phyloP scores from a whole-genome alignment of 2,888 invertebrate species.

The Yponomeuta plumbellus region DNA sequence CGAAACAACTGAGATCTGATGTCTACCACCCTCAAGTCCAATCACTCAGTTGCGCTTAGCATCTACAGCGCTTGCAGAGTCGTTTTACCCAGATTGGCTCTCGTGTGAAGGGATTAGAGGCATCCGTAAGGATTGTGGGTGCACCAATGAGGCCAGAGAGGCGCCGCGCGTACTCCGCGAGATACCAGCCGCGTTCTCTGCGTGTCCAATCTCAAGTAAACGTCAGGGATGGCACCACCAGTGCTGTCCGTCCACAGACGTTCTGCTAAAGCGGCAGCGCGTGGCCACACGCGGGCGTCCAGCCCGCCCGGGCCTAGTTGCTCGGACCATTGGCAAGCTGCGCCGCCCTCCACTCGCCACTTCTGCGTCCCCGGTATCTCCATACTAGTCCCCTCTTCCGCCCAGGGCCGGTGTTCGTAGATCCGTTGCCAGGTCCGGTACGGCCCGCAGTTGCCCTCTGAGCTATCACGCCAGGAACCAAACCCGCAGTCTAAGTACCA shows the following conservation, averaged over 20 bases:
- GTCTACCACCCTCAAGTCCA: not conserved
- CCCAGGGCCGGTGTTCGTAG: slow-evolving; percentile 89
- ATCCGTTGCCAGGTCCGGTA: slow-evolving; percentile 92
- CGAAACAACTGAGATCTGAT: not conserved
- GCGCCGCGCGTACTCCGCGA: slow-evolving; percentile 80
- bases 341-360: slow-evolving; percentile 81
- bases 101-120: slow-evolving; percentile 53
- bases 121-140: slow-evolving; percentile 85
- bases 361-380: slow-evolving; percentile 47
- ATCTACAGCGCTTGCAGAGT: not conserved
- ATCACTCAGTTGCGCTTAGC: slow-evolving; percentile 4
- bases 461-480: slow-evolving; percentile 89
- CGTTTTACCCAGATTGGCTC: not conserved
- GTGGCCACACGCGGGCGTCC: slow-evolving; percentile 89
- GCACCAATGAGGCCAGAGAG: slow-evolving; percentile 87
- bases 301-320: slow-evolving; percentile 84
- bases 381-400: slow-evolving; percentile 65
- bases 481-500: slow-evolving; percentile 94
- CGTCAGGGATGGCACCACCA: slow-evolving; percentile 71
- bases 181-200: slow-evolving; percentile 79
- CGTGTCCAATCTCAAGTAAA: slow-evolving; percentile 81
- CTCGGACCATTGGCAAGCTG: slow-evolving; percentile 91
- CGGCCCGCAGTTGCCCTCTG: slow-evolving; percentile 90
- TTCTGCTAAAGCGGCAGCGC: slow-evolving; percentile 88
- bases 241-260: slow-evolving; percentile 81